A percentile compares a stretch with the other conserved stretches of the same genome.
These are phyloP conservation scores for Bombus ignitus DNA, from an alignment of 1,140 invertebrate genomes.

Conservation along the genomic window DNA sequence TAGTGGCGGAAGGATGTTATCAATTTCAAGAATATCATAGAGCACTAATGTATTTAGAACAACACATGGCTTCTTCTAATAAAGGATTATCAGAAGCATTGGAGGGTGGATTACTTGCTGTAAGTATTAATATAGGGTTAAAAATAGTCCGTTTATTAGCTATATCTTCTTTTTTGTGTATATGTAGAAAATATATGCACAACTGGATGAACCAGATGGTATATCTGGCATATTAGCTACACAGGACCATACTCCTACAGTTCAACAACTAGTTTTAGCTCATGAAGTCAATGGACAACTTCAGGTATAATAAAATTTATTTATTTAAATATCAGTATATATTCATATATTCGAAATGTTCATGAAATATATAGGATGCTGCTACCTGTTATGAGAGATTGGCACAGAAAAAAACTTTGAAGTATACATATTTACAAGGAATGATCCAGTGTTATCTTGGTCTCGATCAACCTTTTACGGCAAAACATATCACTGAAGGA, in stretches of 20 bases:
- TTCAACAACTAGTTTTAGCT: constrained; percentile 88
- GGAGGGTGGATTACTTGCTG: constrained; percentile 77
- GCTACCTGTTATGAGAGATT: constrained; percentile 90
- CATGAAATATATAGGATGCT: constrained; percentile 84
- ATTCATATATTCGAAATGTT: constrained; percentile 2
- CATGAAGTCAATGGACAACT: constrained; percentile 89
- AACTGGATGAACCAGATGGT: constrained; percentile 90
- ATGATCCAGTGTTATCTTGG: constrained; percentile 90
- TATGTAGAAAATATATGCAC: constrained; percentile 88
- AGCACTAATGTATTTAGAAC: constrained; percentile 89
- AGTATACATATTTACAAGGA: constrained; percentile 84
- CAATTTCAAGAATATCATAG: constrained; percentile 88
- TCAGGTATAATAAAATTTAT: constrained; percentile 65
- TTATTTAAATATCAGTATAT: neutral
- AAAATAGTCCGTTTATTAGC: neutral
- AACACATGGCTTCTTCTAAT: constrained; percentile 86
- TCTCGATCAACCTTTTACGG: constrained; percentile 90
- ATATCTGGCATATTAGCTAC: constrained; percentile 88
- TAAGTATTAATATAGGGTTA: constrained; percentile 50
- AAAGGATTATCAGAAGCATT: constrained; percentile 85
- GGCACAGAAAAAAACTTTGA: constrained; percentile 83
- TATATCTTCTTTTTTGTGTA: constrained; percentile 70
- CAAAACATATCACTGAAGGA: constrained; percentile 86
- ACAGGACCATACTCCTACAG: constrained; percentile 86
- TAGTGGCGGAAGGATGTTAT: constrained; percentile 88